phyloP scores from a whole-genome alignment of 37 sponge, comb jelly and placozoan species.

The Mnemiopsis leidyi region DNA sequence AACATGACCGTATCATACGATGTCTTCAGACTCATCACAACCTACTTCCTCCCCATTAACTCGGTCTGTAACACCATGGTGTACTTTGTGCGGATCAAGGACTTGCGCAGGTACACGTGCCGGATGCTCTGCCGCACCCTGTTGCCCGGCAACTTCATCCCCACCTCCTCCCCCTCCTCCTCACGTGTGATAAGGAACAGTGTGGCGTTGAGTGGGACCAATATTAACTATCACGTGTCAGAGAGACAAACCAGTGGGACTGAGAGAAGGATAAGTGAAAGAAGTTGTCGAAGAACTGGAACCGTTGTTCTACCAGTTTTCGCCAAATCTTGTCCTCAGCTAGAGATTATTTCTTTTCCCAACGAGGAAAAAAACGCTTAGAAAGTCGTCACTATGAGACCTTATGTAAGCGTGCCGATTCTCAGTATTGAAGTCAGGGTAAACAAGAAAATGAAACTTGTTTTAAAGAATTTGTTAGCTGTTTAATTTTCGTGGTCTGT shows the following conservation, averaged over 20 bases:
- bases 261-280: background rate
- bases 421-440: no score
- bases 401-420: no score
- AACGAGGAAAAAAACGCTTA: background rate
- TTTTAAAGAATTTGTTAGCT: no score
- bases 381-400: no score
- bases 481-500: no score
- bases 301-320: background rate
- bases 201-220: background rate
- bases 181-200: background rate
- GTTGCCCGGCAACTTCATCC: background rate
- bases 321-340: background rate
- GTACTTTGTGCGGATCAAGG: slow-evolving; percentile 15
- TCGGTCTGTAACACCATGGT: slow-evolving; percentile 42
- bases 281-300: background rate
- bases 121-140: slow-evolving; percentile 2
- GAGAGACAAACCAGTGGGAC: background rate
- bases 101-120: background rate
- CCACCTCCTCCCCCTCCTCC: background rate
- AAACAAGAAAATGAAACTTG: no score
- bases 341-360: background rate
- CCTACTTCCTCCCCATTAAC: slow-evolving; percentile 41
- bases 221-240: no score
- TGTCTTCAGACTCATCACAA: background rate
- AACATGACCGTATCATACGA: background rate